These are phyloP conservation scores for Megalopta genalis DNA, from an alignment of 1,140 invertebrate species.

Conservation along the genomic window DNA sequence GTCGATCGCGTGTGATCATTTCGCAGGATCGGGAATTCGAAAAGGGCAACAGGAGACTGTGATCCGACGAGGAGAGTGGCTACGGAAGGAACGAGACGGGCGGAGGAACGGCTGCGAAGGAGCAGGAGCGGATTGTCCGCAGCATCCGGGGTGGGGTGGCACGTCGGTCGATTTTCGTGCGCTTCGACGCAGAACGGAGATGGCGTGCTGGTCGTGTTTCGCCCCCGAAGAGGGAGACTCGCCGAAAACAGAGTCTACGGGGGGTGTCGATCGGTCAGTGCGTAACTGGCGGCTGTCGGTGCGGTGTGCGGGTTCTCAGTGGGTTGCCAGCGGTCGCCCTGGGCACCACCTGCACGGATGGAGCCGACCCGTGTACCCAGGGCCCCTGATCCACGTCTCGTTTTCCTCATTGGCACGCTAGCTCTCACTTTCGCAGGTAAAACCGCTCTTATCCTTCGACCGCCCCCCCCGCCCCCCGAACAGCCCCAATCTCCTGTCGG, in stretches of 20 bases:
- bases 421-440: slow-evolving; percentile 73
- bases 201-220: slow-evolving; percentile 54
- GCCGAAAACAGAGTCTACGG: slow-evolving; percentile 40
- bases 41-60: background rate
- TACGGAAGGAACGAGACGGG: background rate
- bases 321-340: slow-evolving; percentile 67
- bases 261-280: slow-evolving; percentile 47
- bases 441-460: no score
- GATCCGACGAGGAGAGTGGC: background rate
- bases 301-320: slow-evolving; percentile 51
- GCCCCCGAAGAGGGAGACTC: slow-evolving; percentile 24
- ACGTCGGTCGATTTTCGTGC: slow-evolving; percentile 59
- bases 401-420: slow-evolving; percentile 72
- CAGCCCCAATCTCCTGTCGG: no score
- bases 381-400: slow-evolving; percentile 70
- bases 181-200: slow-evolving; percentile 58
- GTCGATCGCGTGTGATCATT: background rate
- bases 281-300: slow-evolving; percentile 48
- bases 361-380: slow-evolving; percentile 72
- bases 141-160: slow-evolving; percentile 60
- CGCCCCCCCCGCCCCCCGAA: no score
- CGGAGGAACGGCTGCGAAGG: slow-evolving; percentile 5
- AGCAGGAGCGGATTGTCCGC: slow-evolving; percentile 43
- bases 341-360: slow-evolving; percentile 69
- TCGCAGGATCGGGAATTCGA: background rate